Evolutionary conservation across 64 coral and sea anemone genomes (phyloP).

Genomic region (Actinia tenebrosa): DNA sequence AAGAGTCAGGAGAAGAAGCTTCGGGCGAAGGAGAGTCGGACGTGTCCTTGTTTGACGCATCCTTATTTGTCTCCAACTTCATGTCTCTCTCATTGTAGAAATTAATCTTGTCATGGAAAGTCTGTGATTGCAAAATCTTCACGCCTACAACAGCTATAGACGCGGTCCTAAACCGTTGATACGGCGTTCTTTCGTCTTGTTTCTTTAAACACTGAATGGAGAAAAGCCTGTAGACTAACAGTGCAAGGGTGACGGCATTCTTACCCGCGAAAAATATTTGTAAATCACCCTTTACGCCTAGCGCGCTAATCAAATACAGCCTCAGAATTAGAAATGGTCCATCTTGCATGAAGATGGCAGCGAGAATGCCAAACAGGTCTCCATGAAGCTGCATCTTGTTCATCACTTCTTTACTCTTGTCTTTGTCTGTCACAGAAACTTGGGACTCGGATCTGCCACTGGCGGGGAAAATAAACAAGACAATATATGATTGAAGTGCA

Average conservation of each 20-base stretch:
- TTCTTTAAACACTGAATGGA: slow-evolving; percentile 40
- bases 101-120: neutral
- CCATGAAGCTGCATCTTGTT: slow-evolving; percentile 64
- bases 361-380: slow-evolving; percentile 65
- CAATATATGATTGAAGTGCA: no score
- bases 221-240: slow-evolving; percentile 57
- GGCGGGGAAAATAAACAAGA: neutral
- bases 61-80: neutral
- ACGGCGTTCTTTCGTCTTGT: slow-evolving; percentile 20
- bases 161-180: neutral
- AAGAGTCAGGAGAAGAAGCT: neutral
- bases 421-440: neutral
- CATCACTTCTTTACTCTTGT: slow-evolving; percentile 9
- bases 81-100: no score
- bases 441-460: neutral
- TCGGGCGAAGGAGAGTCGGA: no score
- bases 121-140: neutral
- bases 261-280: slow-evolving; percentile 67
- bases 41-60: no score
- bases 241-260: slow-evolving; percentile 50
- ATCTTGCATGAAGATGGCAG: slow-evolving; percentile 74
- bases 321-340: slow-evolving; percentile 52
- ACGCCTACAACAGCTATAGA: neutral
- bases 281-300: slow-evolving; percentile 36
- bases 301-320: slow-evolving; percentile 43